Percentiles rank a stretch among this genome's conserved stretches.
Evolutionary conservation across 2,113 vertebrate genomes (phyloP).

Genomic region (Hydropotes inermis): DNA sequence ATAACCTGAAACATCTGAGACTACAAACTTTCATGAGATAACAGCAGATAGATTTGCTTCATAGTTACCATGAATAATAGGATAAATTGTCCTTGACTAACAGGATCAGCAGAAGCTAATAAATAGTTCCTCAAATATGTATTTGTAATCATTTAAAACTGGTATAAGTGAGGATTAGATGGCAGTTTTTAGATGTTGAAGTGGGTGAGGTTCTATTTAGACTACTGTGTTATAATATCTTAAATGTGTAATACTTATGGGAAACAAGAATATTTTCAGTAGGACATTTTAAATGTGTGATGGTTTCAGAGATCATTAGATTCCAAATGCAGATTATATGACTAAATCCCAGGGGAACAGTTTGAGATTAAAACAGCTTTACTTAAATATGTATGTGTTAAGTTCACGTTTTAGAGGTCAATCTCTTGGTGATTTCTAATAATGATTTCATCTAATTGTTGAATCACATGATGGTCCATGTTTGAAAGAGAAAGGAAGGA

Average conservation of each 20-base stretch:
- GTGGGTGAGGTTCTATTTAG: neutral
- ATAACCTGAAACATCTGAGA: neutral
- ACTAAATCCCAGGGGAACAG: neutral
- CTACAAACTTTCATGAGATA: fast-evolving
- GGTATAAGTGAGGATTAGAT: neutral
- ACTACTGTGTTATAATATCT: neutral
- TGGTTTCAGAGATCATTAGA: neutral
- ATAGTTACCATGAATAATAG: neutral
- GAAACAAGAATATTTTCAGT: neutral
- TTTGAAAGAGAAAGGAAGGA: neutral
- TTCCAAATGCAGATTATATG: neutral
- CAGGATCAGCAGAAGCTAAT: neutral
- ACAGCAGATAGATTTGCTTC: neutral
- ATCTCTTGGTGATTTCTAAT: neutral
- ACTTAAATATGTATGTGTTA: neutral
- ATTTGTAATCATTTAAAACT: neutral
- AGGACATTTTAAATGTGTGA: neutral
- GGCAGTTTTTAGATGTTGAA: neutral
- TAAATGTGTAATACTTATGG: neutral
- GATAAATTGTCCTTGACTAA: neutral
- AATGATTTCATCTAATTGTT: neutral
- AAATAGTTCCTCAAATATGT: neutral
- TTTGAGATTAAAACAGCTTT: neutral
- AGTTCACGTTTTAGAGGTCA: neutral
- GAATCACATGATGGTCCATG: neutral